Evolutionary conservation across 2,113 vertebrate species (phyloP).

Genomic region (Litocranius walleri): DNA sequence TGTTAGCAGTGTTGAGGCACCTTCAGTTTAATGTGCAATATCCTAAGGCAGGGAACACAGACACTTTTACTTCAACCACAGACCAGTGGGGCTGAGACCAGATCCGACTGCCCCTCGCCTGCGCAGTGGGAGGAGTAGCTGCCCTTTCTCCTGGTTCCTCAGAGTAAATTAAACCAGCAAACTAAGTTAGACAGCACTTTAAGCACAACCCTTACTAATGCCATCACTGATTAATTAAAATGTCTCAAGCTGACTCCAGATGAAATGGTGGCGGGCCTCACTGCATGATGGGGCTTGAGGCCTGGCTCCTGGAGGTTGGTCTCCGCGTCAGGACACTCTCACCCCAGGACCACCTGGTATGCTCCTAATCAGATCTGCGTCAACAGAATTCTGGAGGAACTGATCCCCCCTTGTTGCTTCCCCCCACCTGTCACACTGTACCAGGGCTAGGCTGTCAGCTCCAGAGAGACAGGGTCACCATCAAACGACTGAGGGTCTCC

Average conservation of each 20-base stretch:
- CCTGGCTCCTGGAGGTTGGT: not conserved
- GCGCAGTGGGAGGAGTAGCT: not conserved
- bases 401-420: not conserved
- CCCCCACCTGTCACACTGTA: rapidly evolving
- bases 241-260: not conserved
- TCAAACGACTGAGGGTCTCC: rapidly evolving
- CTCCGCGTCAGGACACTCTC: not conserved
- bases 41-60: not conserved
- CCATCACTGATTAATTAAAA: slow-evolving; percentile 38
- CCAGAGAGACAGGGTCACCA: not conserved
- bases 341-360: not conserved
- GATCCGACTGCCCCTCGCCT: not conserved
- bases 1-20: not conserved
- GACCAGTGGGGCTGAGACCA: not conserved
- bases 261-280: not conserved
- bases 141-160: not conserved
- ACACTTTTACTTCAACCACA: not conserved
- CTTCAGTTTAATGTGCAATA: not conserved
- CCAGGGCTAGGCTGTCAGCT: not conserved
- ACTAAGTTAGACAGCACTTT: slow-evolving; percentile 36
- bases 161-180: slow-evolving; percentile 9
- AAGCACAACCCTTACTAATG: slow-evolving; percentile 23
- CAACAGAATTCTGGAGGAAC: not conserved
- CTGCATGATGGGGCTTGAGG: not conserved
- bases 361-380: not conserved